phyloP scores from a whole-genome alignment of 2,113 vertebrate genomes.

The Ictalurus furcatus region DNA sequence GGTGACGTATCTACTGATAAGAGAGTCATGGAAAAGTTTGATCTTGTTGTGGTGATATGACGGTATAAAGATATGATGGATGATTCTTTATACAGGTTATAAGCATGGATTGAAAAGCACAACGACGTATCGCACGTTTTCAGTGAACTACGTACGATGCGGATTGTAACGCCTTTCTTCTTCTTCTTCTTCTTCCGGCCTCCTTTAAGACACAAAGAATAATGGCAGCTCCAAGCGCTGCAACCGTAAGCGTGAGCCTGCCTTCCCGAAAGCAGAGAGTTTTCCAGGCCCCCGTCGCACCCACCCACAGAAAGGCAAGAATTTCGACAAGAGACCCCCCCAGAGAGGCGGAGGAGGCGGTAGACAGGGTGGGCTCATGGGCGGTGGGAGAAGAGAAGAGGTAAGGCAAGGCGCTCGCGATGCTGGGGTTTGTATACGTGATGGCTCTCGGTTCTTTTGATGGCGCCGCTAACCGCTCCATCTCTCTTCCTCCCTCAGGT shows the following conservation, averaged over 20 bases:
- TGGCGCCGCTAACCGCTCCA: fast-evolving
- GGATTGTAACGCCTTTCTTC: neutral
- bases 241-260: constrained; percentile 90
- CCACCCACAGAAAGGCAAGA: constrained; percentile 99
- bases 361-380: constrained; percentile 84
- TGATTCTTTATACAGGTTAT: too few species aligned
- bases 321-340: constrained; percentile 99
- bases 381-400: constrained; percentile 98
- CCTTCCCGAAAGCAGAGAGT: constrained; percentile 89
- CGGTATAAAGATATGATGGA: too few species aligned
- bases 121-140: neutral
- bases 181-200: neutral
- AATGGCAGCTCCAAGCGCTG: constrained; percentile 89
- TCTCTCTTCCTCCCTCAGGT: constrained; percentile 73
- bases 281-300: constrained; percentile 87
- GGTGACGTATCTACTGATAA: neutral
- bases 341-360: constrained; percentile 83
- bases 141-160: neutral
- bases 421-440: neutral
- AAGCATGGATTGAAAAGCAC: neutral
- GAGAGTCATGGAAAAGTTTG: neutral
- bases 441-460: too few species aligned
- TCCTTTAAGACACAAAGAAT: constrained; percentile 87
- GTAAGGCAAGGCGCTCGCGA: constrained; percentile 64
- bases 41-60: too few species aligned